phyloP scores from a whole-genome alignment of 2,797 vertebrate genomes.

The Lepilemur ruficaudatus region DNA sequence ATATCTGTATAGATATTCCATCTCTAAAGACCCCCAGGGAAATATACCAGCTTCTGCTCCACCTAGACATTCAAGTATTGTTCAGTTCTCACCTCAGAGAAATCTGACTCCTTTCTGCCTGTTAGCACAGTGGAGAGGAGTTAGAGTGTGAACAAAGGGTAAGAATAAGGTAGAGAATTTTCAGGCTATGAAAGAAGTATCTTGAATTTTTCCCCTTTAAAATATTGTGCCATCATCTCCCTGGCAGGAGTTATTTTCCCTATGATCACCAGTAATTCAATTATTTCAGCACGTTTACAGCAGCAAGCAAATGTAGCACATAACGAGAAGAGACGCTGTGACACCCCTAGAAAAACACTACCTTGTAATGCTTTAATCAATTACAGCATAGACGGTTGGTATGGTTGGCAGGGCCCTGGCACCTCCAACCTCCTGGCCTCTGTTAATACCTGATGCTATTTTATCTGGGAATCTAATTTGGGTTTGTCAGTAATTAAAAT shows the following conservation, averaged over 20 bases:
- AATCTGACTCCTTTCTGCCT: not conserved
- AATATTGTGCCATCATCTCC: slow-evolving; percentile 41
- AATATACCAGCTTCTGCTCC: not conserved
- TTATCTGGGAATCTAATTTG: slow-evolving; percentile 81
- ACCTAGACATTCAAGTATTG: not conserved
- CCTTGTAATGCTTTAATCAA: slow-evolving; percentile 80
- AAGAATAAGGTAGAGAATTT: not conserved
- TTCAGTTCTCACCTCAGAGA: not conserved
- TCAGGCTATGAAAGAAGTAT: not conserved
- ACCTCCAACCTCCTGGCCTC: slow-evolving; percentile 65
- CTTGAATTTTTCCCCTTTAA: slow-evolving; percentile 36
- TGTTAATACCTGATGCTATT: slow-evolving; percentile 67
- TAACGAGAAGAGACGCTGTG: slow-evolving; percentile 67
- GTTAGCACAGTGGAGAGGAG: not conserved
- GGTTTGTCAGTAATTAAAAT: slow-evolving; percentile 84
- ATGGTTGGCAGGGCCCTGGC: slow-evolving; percentile 54
- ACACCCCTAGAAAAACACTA: slow-evolving; percentile 71
- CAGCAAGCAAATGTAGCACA: slow-evolving; percentile 67
- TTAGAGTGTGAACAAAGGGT: not conserved
- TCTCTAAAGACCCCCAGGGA: not conserved
- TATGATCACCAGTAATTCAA: slow-evolving; percentile 73
- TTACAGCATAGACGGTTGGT: slow-evolving; percentile 64
- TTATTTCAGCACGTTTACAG: slow-evolving; percentile 76
- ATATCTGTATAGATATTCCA: not conserved
- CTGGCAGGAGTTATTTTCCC: slow-evolving; percentile 45